Conservation (phyloP, 2,888 invertebrate genomes). For the Melanargia galathea region DNA sequence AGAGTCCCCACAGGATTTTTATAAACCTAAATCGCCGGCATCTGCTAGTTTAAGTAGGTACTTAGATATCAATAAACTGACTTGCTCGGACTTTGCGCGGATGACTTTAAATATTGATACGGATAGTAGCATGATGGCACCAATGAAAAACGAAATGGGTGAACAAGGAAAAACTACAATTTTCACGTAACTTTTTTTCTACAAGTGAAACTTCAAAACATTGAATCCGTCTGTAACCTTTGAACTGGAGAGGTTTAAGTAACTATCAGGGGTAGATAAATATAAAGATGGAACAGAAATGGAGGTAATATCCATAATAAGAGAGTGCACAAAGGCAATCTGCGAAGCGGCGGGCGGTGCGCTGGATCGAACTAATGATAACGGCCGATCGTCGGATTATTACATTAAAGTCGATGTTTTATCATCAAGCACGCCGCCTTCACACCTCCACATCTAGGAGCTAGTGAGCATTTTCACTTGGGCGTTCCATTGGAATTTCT, state of each 20-base stretch:
- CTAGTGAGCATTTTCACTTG: not conserved
- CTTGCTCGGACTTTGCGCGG: not conserved
- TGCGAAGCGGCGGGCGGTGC: constrained; percentile 76
- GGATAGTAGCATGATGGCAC: too few relatives aligned
- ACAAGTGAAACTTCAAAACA: too few relatives aligned
- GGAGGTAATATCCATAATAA: constrained; percentile 66
- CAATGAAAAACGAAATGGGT: too few relatives aligned
- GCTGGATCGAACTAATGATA: constrained; percentile 77
- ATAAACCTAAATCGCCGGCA: too few relatives aligned
- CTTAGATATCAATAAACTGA: too few relatives aligned
- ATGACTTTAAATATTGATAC: not conserved
- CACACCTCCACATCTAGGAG: constrained; percentile 51
- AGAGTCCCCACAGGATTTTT: too few relatives aligned
- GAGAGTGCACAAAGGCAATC: constrained; percentile 69
- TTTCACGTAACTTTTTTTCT: too few relatives aligned
- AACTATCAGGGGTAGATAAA: not conserved
- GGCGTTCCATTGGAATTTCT: too few relatives aligned
- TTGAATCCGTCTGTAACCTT: not conserved
- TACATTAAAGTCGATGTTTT: constrained; percentile 73
- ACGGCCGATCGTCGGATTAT: constrained; percentile 76
- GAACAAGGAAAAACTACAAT: too few relatives aligned
- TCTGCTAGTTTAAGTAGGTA: too few relatives aligned
- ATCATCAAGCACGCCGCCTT: constrained; percentile 56
- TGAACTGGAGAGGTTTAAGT: not conserved
- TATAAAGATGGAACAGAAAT: constrained; percentile 16